These are phyloP conservation scores for Notechis scutatus DNA, from an alignment of 2,113 vertebrate genomes.

Conservation along the genomic window DNA sequence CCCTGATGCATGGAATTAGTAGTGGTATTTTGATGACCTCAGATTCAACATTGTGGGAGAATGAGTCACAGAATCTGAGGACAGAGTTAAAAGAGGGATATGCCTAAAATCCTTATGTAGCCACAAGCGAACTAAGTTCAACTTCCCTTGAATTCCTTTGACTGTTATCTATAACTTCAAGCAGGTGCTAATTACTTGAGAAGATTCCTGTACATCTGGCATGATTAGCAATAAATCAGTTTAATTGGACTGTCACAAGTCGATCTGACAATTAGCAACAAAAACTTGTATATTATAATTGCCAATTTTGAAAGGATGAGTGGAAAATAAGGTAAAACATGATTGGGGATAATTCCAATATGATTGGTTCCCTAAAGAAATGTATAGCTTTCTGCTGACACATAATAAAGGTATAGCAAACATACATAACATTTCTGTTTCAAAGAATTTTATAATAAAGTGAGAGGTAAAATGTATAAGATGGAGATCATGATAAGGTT, in stretches of 20 bases:
- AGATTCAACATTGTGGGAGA: background rate
- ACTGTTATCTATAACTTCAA: background rate
- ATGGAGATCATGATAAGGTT: background rate
- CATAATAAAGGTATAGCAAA: background rate
- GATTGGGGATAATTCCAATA: background rate
- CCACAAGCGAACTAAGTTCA: background rate
- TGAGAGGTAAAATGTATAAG: background rate
- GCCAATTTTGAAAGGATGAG: background rate
- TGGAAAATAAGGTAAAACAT: background rate
- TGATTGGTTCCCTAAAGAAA: background rate
- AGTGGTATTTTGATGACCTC: background rate
- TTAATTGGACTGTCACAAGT: background rate
- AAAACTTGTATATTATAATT: background rate
- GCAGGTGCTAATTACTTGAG: background rate
- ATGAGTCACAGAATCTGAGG: background rate
- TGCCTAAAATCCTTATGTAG: background rate
- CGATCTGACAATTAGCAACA: background rate
- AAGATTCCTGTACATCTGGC: background rate
- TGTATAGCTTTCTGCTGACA: background rate
- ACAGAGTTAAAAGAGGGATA: background rate
- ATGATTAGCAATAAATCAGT: background rate
- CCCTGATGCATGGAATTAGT: constrained; percentile 1
- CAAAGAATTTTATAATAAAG: background rate
- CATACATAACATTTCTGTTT: background rate
- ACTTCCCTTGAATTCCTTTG: background rate